Percentiles rank a stretch among this genome's conserved stretches.
Conservation (phyloP, 2,888 invertebrate species). For the Lathronympha strigana region DNA sequence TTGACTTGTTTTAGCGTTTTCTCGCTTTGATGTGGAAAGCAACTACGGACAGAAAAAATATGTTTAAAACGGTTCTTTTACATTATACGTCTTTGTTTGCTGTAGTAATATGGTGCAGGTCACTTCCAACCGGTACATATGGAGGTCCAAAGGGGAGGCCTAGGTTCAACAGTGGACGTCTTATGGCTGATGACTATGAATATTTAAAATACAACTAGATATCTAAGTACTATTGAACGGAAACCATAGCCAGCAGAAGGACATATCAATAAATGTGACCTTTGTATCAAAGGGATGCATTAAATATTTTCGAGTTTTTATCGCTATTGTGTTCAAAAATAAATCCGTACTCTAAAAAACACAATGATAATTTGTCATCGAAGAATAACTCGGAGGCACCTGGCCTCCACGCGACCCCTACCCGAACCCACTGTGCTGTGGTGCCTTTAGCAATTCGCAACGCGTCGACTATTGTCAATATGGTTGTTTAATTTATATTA, state of each 20-base stretch:
- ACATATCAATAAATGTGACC: slow-evolving; percentile 11
- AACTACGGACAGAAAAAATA: too few species aligned
- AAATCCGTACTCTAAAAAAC: slow-evolving; percentile 64
- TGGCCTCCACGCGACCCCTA: slow-evolving; percentile 76
- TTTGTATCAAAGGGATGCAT: slow-evolving; percentile 23
- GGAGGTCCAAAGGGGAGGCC: too few species aligned
- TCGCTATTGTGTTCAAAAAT: slow-evolving; percentile 55
- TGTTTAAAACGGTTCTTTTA: too few species aligned
- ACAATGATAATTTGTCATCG: slow-evolving; percentile 82
- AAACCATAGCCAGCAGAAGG: not conserved
- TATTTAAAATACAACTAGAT: not conserved
- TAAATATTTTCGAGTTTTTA: slow-evolving; percentile 67
- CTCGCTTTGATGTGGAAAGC: too few species aligned
- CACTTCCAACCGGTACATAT: too few species aligned
- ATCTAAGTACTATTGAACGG: not conserved
- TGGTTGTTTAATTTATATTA: slow-evolving; percentile 82
- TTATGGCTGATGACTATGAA: too few species aligned
- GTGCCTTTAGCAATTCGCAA: slow-evolving; percentile 68
- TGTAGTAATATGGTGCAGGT: too few species aligned
- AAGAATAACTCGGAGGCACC: slow-evolving; percentile 68
- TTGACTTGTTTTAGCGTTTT: too few species aligned
- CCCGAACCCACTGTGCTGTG: slow-evolving; percentile 41
- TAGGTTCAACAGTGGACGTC: too few species aligned
- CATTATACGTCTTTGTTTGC: too few species aligned
- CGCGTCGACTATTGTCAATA: slow-evolving; percentile 76